Conservation (phyloP, 2,888 invertebrate genomes). For the Meteorus colon region DNA sequence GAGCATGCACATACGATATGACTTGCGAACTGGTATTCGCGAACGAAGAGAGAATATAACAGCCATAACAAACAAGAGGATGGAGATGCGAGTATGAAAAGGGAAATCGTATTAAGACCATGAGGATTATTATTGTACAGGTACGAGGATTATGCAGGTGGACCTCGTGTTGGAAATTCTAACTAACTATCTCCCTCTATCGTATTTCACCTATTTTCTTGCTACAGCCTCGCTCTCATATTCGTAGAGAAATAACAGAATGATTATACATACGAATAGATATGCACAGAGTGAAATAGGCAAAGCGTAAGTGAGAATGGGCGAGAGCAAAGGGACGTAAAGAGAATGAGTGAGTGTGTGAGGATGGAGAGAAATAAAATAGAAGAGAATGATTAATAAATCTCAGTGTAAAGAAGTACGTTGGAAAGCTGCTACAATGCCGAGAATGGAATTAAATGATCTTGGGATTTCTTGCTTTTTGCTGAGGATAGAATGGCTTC, state of each 20-base stretch:
- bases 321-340: neutral
- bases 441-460: conserved; percentile 56
- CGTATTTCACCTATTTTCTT: conserved; percentile 6
- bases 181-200: conserved; percentile 12
- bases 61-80: neutral
- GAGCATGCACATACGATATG: conserved; percentile 24
- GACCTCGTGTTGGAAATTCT: conserved; percentile 34
- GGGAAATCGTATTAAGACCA: conserved; percentile 48
- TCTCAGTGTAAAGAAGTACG: conserved; percentile 51
- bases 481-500: conserved; percentile 47
- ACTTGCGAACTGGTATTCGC: conserved; percentile 21
- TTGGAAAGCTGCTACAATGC: conserved; percentile 49
- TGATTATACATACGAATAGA: neutral
- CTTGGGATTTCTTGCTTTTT: conserved; percentile 56
- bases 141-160: conserved; percentile 50
- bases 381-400: conserved; percentile 56
- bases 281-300: conserved; percentile 8
- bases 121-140: conserved; percentile 48
- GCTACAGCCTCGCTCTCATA: neutral
- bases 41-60: conserved; percentile 27
- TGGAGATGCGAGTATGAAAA: neutral
- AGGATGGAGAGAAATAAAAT: neutral
- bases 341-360: neutral
- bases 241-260: conserved; percentile 1
- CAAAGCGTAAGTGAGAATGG: neutral